These are phyloP conservation scores for Urocyon cinereoargenteus DNA, from an alignment of 2,797 vertebrate genomes.

Conservation along the genomic window DNA sequence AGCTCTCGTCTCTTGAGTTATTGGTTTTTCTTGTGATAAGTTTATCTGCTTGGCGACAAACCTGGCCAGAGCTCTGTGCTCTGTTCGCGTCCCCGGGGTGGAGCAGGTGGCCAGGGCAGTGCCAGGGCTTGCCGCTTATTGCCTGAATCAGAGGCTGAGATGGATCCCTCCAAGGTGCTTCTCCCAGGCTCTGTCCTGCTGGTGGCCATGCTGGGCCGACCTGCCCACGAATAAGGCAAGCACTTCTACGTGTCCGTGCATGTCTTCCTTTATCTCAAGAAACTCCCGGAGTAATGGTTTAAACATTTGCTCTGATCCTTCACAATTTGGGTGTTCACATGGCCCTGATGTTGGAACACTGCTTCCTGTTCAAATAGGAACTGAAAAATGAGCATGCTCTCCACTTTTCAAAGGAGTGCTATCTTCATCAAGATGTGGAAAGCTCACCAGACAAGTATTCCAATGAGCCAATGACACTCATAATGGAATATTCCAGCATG, in stretches of 20 bases:
- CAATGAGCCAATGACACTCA: neutral
- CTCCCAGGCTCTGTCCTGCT: neutral
- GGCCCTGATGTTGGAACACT: neutral
- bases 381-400: neutral
- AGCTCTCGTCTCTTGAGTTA: neutral
- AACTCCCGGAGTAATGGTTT: neutral
- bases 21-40: neutral
- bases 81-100: too few relatives aligned
- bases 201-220: neutral
- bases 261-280: neutral
- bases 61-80: too few relatives aligned
- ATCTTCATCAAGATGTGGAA: neutral
- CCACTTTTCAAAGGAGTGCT: neutral
- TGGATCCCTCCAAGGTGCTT: too few relatives aligned
- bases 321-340: too few relatives aligned
- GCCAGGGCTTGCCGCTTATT: neutral
- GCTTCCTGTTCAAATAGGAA: too few relatives aligned
- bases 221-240: neutral
- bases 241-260: rapidly evolving
- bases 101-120: too few relatives aligned
- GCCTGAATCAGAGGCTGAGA: too few relatives aligned
- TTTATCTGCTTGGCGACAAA: too few relatives aligned
- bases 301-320: rapidly evolving
- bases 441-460: neutral
- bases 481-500: neutral